Conservation (phyloP, 2,888 invertebrate species). For the Merodon equestris region DNA sequence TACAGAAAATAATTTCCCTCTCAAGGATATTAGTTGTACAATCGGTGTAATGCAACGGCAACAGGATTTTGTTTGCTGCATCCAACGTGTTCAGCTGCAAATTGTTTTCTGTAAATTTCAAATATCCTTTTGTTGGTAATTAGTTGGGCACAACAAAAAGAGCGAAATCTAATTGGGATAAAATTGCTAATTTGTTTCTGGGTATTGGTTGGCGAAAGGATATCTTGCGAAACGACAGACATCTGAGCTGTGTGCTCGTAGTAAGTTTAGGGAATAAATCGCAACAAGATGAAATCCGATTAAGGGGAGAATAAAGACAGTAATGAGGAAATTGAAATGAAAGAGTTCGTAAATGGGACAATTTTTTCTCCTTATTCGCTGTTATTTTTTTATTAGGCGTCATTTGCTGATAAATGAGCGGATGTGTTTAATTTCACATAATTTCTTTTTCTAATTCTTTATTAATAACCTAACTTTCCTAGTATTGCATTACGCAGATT, state of each 20-base stretch:
- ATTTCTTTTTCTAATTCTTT: no score
- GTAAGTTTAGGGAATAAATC: background rate
- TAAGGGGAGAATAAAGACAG: conserved; percentile 4
- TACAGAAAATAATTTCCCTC: conserved; percentile 59
- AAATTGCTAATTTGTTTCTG: conserved; percentile 30
- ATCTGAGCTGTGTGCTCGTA: background rate
- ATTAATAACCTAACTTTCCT: no score
- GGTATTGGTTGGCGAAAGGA: conserved; percentile 1
- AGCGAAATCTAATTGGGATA: conserved; percentile 22
- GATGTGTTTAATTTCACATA: no score
- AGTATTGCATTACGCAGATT: no score
- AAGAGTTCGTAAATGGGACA: background rate
- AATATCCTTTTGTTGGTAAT: conserved; percentile 61
- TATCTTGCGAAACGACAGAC: background rate
- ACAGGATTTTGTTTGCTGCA: conserved; percentile 61
- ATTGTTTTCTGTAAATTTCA: conserved; percentile 57
- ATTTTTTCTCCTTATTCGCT: background rate
- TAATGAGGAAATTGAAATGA: conserved; percentile 46
- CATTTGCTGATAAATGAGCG: no score
- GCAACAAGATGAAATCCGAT: background rate
- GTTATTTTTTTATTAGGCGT: conserved; percentile 18
- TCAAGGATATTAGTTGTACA: conserved; percentile 62
- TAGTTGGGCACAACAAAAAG: conserved; percentile 23
- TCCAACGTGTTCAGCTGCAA: conserved; percentile 29
- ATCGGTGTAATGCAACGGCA: conserved; percentile 47